phyloP scores from a whole-genome alignment of 1,140 invertebrate species.

The Cylas formicarius region DNA sequence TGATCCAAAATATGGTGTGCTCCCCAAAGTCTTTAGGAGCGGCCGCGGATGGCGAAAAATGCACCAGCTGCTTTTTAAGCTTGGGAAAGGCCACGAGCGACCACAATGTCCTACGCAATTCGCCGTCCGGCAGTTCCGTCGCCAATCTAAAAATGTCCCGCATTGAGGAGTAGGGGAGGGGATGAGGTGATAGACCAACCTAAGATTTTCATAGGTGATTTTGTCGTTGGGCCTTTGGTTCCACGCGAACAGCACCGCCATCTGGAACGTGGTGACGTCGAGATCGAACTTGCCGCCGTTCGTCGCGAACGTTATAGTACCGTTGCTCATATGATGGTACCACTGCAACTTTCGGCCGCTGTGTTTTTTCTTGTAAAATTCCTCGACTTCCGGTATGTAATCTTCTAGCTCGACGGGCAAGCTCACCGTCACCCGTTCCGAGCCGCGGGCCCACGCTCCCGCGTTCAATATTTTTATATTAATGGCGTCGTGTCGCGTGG shows the following conservation, averaged over 20 bases:
- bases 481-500: constrained; percentile 61
- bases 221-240: constrained; percentile 89
- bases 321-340: constrained; percentile 99
- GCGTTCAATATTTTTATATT: constrained; percentile 96
- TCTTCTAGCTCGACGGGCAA: constrained; percentile 96
- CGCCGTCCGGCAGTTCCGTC: constrained; percentile 91
- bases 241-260: constrained; percentile 99
- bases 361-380: constrained; percentile 94
- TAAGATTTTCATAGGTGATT: constrained; percentile 90
- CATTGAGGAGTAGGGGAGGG: background rate
- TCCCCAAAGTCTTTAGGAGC: constrained; percentile 92
- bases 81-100: constrained; percentile 96
- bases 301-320: constrained; percentile 93
- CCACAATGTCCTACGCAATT: constrained; percentile 94
- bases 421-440: constrained; percentile 90
- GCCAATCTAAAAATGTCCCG: constrained; percentile 57
- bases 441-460: constrained; percentile 93
- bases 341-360: constrained; percentile 97
- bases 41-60: constrained; percentile 70
- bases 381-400: constrained; percentile 95
- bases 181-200: too few relatives aligned
- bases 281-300: constrained; percentile 92
- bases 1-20: constrained; percentile 91
- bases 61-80: constrained; percentile 84
- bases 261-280: constrained; percentile 99